Evolutionary conservation across 1,140 invertebrate species (phyloP), one percentile per base, ranked within the genome.

Genomic region (Drosophila santomea): DNA sequence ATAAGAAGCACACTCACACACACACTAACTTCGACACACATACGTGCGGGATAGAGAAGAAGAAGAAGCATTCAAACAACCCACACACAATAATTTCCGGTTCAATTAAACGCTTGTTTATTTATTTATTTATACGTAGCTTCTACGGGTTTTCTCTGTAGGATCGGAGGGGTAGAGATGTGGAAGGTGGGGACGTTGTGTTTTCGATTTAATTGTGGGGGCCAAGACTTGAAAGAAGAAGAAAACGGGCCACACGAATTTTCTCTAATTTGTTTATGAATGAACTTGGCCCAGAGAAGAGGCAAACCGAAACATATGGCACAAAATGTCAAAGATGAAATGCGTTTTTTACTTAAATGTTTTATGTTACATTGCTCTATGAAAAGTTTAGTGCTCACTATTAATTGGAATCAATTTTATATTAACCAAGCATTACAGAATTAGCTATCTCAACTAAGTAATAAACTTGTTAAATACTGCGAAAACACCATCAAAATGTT

Each of bases 81-180:
- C 73, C 84, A 84, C 85, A 89, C 72, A 88, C 78, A 78, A 85
- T 89, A 84, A 89, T 89, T 89, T 89, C 84, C 84, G 84, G 84
- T 89, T 89, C 84, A 89, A 89, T 89, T 89, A 89, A 89, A 89
- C 69, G 85, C 80, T 88, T 89, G 84, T 89, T 88, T 88, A 89
- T 88, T 88, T 88, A 89, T 89, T 73, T 72, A 80, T 72, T 71
- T 68, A 72, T 62, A 57, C 58, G 45, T 43, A 59, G 55, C 39
- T 55, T 48, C 38, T 39, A 43, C 38, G 32, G 28, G 20, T 36
- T 15, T 38, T 55, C 15, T n/a, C 11, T 41, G 12, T 44, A 28
- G 7, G 17, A 25, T 32, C n/a, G 23, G 58, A 61, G 23, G 15
- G 23, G 17, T 0, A 2, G 4, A 43, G 20, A 44, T 39, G 45